These are phyloP conservation scores for Pseudochirops cupreus DNA, from an alignment of 2,797 vertebrate species.

Conservation along the genomic window DNA sequence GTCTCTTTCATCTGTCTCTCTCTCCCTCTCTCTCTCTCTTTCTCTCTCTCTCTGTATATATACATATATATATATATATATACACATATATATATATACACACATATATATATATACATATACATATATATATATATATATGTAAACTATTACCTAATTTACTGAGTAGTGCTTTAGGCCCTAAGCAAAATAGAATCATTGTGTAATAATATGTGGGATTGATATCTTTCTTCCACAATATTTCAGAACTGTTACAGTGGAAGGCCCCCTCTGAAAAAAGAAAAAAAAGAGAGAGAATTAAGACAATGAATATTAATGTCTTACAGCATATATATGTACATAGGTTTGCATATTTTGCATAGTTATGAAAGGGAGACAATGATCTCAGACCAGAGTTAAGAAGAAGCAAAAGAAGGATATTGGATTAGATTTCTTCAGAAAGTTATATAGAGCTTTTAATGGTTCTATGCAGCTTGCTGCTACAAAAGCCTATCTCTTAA, in stretches of 20 bases:
- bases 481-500: neutral
- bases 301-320: neutral
- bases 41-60: too few species aligned
- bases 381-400: neutral
- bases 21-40: too few species aligned
- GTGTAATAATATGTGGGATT: neutral
- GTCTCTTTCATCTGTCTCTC: too few species aligned
- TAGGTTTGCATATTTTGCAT: neutral
- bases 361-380: neutral
- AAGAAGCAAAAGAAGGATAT: neutral
- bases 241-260: neutral
- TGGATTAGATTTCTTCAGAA: neutral
- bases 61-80: too few species aligned
- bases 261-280: neutral
- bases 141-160: neutral
- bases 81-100: too few species aligned
- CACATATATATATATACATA: too few species aligned
- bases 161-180: neutral
- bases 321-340: neutral
- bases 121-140: too few species aligned
- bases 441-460: neutral
- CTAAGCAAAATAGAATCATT: neutral
- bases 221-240: neutral
- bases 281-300: neutral
- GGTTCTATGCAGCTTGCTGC: neutral